These are phyloP conservation scores for Uropsilus gracilis DNA, from an alignment of 2,113 vertebrate species.

Conservation along the genomic window DNA sequence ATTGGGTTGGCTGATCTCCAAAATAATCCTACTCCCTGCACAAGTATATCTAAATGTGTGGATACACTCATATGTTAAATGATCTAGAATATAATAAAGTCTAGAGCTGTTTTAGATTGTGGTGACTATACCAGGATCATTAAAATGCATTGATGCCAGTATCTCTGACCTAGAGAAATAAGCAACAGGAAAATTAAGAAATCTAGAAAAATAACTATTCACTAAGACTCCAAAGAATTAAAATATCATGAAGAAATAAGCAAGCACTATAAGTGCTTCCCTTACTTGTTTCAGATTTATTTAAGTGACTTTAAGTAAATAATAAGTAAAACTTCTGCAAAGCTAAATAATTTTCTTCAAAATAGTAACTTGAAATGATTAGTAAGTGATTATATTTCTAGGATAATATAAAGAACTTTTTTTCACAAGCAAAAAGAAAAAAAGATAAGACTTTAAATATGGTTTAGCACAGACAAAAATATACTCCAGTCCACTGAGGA, in stretches of 20 bases:
- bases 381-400: constrained; percentile 2
- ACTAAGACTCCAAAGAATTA: neutral
- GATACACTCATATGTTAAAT: neutral
- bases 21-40: no score
- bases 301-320: neutral
- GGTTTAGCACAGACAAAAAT: constrained; percentile 38
- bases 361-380: neutral
- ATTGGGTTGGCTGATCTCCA: no score
- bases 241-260: neutral
- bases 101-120: neutral
- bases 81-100: neutral
- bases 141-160: neutral
- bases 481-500: constrained; percentile 6
- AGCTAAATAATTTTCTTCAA: neutral
- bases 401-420: constrained; percentile 7
- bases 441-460: neutral
- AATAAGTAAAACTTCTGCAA: neutral
- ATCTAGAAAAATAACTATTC: neutral
- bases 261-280: neutral
- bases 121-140: neutral
- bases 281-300: neutral
- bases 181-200: neutral
- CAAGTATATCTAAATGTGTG: neutral
- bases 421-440: neutral
- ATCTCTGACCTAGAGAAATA: neutral